Evolutionary conservation across 1,140 invertebrate genomes (phyloP).

Genomic region (Drosophila pseudoobscura): DNA sequence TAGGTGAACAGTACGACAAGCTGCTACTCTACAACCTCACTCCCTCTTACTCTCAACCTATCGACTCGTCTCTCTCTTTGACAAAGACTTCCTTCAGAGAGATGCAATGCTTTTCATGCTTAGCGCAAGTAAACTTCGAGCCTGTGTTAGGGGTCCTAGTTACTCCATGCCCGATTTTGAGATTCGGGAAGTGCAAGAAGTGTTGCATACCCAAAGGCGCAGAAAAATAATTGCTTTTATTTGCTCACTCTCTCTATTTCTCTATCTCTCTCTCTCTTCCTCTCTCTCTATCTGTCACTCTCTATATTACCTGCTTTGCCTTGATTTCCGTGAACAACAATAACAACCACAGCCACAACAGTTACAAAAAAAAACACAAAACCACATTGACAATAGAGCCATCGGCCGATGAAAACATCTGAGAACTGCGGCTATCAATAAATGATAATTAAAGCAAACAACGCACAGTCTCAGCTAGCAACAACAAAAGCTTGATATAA

Average conservation of each 20-base stretch:
- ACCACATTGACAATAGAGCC: conserved; percentile 42
- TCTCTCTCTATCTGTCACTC: conserved; percentile 13
- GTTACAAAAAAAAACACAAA: conserved; percentile 33
- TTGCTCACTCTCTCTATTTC: conserved; percentile 10
- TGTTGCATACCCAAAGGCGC: conserved; percentile 29
- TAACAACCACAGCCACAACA: conserved; percentile 32
- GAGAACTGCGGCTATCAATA: conserved; percentile 36
- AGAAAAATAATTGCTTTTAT: conserved; percentile 23
- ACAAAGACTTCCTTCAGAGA: neutral
- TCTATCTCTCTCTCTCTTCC: conserved; percentile 11
- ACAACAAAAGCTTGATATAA: conserved; percentile 33
- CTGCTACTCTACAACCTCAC: no score
- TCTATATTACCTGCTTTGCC: conserved; percentile 38
- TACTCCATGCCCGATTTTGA: conserved; percentile 1
- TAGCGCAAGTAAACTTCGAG: no score
- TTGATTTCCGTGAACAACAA: conserved; percentile 42
- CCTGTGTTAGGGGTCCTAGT: no score
- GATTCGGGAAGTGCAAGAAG: conserved; percentile 1
- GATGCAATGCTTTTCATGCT: neutral
- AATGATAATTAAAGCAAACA: conserved; percentile 40
- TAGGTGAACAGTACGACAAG: no score
- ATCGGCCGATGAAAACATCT: conserved; percentile 24
- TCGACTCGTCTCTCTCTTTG: no score
- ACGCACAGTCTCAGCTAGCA: conserved; percentile 44
- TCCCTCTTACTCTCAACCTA: no score